phyloP scores from a whole-genome alignment of 1,140 invertebrate species.

The Procambarus clarkii region DNA sequence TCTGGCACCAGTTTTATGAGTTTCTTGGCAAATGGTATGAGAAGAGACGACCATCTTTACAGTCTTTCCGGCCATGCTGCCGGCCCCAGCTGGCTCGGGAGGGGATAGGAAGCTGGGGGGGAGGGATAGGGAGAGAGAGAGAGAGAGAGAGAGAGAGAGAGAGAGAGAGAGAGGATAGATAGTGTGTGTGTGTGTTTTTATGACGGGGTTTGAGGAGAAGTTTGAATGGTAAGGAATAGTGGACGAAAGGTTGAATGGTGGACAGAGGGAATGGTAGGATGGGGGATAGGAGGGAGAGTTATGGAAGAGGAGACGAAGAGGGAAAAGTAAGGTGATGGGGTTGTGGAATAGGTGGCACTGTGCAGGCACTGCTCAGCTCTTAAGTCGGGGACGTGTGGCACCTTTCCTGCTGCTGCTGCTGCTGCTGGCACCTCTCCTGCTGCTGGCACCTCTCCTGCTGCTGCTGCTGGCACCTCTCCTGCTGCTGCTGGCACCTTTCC shows the following conservation, averaged over 20 bases:
- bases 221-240: background rate
- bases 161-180: background rate
- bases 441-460: too few relatives aligned
- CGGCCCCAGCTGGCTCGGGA: background rate
- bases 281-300: background rate
- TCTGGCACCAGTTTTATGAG: slow-evolving; percentile 30
- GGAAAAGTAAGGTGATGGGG: background rate
- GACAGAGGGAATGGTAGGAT: background rate
- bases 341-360: background rate
- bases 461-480: too few relatives aligned
- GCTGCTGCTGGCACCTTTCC: too few relatives aligned
- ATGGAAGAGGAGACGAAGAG: background rate
- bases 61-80: slow-evolving; percentile 1
- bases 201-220: too few relatives aligned
- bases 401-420: too few relatives aligned
- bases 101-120: background rate
- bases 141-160: background rate
- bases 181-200: too few relatives aligned
- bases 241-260: background rate
- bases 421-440: too few relatives aligned
- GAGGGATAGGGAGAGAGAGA: background rate
- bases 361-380: too few relatives aligned
- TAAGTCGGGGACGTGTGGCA: too few relatives aligned
- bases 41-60: slow-evolving; percentile 8
- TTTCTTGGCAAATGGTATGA: slow-evolving; percentile 37